Conservation (phyloP, 2,797 vertebrate genomes). For the Podarcis lilfordi region DNA sequence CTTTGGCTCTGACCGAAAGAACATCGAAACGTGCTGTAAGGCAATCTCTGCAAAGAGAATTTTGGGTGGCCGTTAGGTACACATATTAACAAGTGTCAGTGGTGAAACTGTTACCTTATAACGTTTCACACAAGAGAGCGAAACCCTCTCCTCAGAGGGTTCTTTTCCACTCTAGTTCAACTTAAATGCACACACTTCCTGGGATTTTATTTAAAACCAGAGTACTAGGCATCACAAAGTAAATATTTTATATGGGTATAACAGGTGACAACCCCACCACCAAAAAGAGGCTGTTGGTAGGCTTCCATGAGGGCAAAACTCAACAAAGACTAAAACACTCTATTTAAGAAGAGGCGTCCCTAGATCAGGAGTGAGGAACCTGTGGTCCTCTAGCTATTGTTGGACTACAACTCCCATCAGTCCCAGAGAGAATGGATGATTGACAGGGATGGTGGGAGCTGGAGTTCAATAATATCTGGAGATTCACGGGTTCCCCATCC, state of each 20-base stretch:
- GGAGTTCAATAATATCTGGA: too few relatives aligned
- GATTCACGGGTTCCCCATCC: too few relatives aligned
- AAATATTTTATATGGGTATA: neutral
- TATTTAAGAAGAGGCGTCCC: neutral
- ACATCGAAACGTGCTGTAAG: constrained; percentile 98
- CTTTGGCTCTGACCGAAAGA: constrained; percentile 95
- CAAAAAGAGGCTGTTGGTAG: neutral
- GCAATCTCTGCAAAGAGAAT: constrained; percentile 87
- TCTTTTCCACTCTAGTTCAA: neutral
- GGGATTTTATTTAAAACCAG: neutral
- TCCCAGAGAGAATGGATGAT: too few relatives aligned
- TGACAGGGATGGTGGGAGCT: too few relatives aligned
- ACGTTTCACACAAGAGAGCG: neutral
- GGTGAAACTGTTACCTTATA: neutral
- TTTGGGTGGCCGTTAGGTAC: constrained; percentile 44
- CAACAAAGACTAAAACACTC: neutral
- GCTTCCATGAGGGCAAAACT: neutral
- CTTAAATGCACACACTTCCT: neutral
- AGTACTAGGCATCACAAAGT: neutral
- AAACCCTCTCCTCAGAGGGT: neutral
- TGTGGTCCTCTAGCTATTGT: neutral
- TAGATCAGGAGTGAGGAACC: neutral
- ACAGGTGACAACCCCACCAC: neutral
- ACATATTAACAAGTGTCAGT: neutral
- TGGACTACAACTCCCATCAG: too few relatives aligned